phyloP scores from a whole-genome alignment of 2,113 vertebrate species.

The Ochotona princeps region DNA sequence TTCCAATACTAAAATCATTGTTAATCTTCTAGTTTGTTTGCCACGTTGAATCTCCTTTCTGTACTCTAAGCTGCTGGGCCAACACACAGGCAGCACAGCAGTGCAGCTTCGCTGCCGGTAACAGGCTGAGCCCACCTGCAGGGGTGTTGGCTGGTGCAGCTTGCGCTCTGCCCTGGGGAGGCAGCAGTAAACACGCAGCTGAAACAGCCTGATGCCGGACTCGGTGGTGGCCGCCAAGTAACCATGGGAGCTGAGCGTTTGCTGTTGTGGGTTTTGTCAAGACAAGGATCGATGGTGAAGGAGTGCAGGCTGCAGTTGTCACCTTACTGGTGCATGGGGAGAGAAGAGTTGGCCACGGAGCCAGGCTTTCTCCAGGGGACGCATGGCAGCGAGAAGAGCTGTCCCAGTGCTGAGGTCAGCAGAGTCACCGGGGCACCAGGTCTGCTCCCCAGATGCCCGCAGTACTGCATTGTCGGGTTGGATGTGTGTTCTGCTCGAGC shows the following conservation, averaged over 20 bases:
- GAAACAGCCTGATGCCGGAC: not conserved
- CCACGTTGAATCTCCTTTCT: not conserved
- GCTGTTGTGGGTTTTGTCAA: not conserved
- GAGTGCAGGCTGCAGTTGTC: not conserved
- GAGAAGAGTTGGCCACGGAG: rapidly evolving
- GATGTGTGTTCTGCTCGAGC: not conserved
- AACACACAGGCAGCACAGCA: not conserved
- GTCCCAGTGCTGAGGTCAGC: not conserved
- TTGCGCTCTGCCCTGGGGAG: not conserved
- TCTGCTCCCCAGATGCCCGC: not conserved
- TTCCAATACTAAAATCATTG: not conserved
- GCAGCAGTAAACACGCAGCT: not conserved
- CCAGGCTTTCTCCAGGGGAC: not conserved
- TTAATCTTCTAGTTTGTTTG: not conserved
- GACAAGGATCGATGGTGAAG: not conserved
- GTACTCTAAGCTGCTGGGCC: too few relatives aligned
- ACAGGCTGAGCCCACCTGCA: too few relatives aligned
- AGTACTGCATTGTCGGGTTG: not conserved
- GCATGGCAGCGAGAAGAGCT: not conserved
- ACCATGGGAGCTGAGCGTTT: not conserved
- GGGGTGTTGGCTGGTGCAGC: not conserved
- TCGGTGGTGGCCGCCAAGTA: not conserved
- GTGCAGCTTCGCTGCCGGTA: not conserved
- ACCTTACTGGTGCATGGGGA: rapidly evolving
- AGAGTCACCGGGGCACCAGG: rapidly evolving